Conservation (phyloP, 2,888 invertebrate species). For the Quadroppia sp. region DNA sequence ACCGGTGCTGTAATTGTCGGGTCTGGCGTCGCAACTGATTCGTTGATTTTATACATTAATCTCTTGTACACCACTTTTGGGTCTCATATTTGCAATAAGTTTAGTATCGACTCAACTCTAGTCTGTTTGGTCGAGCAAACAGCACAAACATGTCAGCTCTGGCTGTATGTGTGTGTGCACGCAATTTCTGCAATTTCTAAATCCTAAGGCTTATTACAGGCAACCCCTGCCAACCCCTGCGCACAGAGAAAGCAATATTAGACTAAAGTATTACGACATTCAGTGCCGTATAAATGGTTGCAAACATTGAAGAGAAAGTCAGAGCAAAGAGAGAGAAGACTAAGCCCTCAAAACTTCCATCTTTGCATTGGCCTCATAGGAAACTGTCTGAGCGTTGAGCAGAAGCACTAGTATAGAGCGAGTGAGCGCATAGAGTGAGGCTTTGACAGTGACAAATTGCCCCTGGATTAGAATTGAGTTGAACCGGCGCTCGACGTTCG, state of each 20-base stretch:
- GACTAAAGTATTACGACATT: slow-evolving; percentile 28
- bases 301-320: slow-evolving; percentile 29
- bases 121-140: slow-evolving; percentile 26
- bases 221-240: slow-evolving; percentile 35
- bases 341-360: slow-evolving; percentile 22
- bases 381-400: slow-evolving; percentile 34
- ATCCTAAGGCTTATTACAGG: slow-evolving; percentile 27
- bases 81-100: slow-evolving; percentile 33
- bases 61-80: slow-evolving; percentile 35
- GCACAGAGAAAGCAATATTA: slow-evolving; percentile 24
- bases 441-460: slow-evolving; percentile 45
- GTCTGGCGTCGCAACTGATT: slow-evolving; percentile 1
- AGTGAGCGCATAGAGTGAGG: neutral
- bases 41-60: slow-evolving; percentile 19
- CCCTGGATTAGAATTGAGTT: slow-evolving; percentile 41
- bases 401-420: slow-evolving; percentile 7
- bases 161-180: neutral
- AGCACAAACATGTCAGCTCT: neutral
- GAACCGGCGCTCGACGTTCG: slow-evolving; percentile 33
- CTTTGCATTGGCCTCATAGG: slow-evolving; percentile 12
- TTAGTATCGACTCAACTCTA: neutral
- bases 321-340: neutral
- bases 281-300: slow-evolving; percentile 30
- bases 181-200: slow-evolving; percentile 26
- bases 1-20: neutral